A percentile compares a stretch with the other conserved stretches of the same genome.
These are phyloP conservation scores for Rhabdomys dilectus DNA, from an alignment of 2,113 vertebrate species.

Conservation along the genomic window DNA sequence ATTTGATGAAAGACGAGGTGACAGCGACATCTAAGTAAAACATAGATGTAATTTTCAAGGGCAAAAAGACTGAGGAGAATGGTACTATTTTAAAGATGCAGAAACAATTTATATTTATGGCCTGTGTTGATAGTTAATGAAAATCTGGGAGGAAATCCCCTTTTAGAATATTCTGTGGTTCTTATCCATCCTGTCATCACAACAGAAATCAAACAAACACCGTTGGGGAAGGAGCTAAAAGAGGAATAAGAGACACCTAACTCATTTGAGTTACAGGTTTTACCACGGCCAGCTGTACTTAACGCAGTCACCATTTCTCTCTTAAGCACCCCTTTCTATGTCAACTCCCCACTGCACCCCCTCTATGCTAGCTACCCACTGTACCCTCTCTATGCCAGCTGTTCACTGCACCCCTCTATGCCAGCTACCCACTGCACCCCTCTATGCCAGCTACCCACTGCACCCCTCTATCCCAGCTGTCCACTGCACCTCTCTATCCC, in stretches of 20 bases:
- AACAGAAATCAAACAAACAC: background rate
- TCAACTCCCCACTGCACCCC: background rate
- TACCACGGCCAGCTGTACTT: background rate
- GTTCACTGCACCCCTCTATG: too few species aligned
- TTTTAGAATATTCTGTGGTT: background rate
- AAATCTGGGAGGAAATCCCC: background rate
- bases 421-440: background rate
- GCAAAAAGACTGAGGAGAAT: background rate
- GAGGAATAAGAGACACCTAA: background rate
- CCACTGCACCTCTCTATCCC: background rate
- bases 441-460: background rate
- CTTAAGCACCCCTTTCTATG: background rate
- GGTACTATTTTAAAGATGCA: background rate
- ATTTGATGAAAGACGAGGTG: background rate
- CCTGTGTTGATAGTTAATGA: background rate
- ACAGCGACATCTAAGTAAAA: background rate
- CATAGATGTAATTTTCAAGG: background rate
- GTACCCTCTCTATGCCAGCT: background rate
- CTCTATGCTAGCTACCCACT: background rate
- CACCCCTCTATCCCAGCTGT: background rate
- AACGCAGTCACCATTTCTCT: background rate
- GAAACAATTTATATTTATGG: background rate
- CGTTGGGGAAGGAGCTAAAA: background rate
- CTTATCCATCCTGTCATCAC: background rate
- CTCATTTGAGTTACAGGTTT: background rate